These are phyloP conservation scores for Dasyurus viverrinus DNA, from an alignment of 2,113 vertebrate species.

Conservation along the genomic window DNA sequence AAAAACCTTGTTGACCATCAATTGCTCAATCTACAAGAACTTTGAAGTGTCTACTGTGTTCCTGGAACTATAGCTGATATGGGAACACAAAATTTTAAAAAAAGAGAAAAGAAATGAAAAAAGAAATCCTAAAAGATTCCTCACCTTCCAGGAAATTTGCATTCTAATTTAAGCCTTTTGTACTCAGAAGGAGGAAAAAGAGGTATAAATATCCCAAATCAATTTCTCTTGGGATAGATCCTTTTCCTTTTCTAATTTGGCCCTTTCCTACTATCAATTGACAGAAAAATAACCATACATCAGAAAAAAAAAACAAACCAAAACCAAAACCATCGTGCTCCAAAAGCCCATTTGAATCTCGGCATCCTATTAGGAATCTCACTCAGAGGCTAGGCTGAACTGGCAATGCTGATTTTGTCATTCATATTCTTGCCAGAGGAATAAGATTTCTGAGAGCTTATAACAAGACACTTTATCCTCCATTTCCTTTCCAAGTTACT, in stretches of 20 bases:
- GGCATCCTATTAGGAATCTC: constrained; percentile 15
- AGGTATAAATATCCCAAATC: background rate
- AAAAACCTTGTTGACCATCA: background rate
- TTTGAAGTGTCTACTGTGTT: background rate
- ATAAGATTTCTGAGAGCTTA: constrained; percentile 36
- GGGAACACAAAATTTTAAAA: background rate
- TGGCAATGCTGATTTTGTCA: constrained; percentile 44
- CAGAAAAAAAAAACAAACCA: background rate
- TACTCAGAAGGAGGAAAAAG: constrained; percentile 2
- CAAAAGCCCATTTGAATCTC: constrained; percentile 35
- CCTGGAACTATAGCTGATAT: background rate
- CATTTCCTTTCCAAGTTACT: constrained; percentile 55
- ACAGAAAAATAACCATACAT: constrained; percentile 44
- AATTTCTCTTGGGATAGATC: constrained; percentile 12
- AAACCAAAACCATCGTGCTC: background rate
- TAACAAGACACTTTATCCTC: constrained; percentile 20
- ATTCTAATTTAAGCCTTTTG: constrained; percentile 6
- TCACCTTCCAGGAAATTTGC: background rate
- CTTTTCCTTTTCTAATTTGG: background rate
- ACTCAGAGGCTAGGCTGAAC: constrained; percentile 15
- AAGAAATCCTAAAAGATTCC: background rate
- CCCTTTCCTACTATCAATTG: background rate
- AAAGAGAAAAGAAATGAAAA: background rate
- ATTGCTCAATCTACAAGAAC: background rate
- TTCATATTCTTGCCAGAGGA: constrained; percentile 30